phyloP scores from a whole-genome alignment of 2,113 vertebrate genomes.

The Brachypodius melanocephalos region DNA sequence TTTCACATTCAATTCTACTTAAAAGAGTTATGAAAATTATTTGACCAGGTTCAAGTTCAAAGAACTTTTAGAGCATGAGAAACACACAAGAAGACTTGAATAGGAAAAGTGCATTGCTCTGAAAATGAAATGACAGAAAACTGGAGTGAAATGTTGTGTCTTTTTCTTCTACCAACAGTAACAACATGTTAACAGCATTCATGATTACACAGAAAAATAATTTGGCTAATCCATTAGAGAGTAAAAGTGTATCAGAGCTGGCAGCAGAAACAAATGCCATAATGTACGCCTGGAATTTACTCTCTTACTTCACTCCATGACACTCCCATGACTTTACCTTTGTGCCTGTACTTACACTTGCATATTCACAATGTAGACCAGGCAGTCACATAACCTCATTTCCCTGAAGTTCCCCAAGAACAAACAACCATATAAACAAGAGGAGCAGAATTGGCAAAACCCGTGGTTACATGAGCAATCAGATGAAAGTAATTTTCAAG shows the following conservation, averaged over 20 bases:
- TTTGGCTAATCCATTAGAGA: not conserved
- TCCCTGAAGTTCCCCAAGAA: not conserved
- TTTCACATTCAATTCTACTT: not conserved
- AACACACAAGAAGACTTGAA: not conserved
- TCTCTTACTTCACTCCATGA: not conserved
- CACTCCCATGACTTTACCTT: not conserved
- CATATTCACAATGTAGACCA: not conserved
- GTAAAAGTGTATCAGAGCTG: not conserved
- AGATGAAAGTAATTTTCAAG: not conserved
- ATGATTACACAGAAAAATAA: not conserved
- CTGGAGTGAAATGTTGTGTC: not conserved
- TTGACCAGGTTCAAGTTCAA: not conserved
- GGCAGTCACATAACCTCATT: not conserved
- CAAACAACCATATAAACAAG: not conserved
- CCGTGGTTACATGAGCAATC: fast-evolving
- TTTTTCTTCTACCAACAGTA: not conserved
- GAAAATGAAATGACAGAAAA: not conserved
- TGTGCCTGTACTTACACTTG: not conserved
- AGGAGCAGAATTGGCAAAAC: not conserved
- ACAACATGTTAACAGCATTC: not conserved
- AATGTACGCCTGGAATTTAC: not conserved
- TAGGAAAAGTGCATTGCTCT: not conserved
- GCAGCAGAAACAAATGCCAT: not conserved
- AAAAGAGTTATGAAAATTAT: not conserved
- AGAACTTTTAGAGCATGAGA: not conserved